phyloP scores from a whole-genome alignment of 2,113 vertebrate genomes.

The Nicator chloris region DNA sequence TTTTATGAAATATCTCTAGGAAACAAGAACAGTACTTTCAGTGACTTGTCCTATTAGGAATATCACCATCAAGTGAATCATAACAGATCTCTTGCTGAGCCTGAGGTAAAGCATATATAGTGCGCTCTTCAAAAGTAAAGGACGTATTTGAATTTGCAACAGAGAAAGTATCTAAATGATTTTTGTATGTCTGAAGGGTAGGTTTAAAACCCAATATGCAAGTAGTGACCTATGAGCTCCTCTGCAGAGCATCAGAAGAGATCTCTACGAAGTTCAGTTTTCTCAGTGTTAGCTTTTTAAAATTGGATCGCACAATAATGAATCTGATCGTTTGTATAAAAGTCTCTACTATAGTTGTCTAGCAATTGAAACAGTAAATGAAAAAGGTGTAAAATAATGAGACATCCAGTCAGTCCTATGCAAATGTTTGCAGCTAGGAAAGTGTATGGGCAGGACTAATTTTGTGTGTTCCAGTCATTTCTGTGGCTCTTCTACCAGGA shows the following conservation, averaged over 20 bases:
- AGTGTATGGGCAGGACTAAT: not conserved
- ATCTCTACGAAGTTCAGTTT: not conserved
- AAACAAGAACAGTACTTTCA: not conserved
- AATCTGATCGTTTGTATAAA: not conserved
- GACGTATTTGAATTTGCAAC: not conserved
- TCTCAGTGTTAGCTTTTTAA: not conserved
- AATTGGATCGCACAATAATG: not conserved
- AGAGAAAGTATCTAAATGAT: not conserved
- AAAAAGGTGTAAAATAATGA: not conserved
- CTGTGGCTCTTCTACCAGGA: not conserved
- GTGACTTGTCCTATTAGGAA: not conserved
- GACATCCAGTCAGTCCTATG: not conserved
- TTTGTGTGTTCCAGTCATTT: not conserved
- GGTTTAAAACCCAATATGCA: not conserved
- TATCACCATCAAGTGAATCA: not conserved
- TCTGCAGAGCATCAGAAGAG: not conserved
- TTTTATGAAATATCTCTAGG: not conserved
- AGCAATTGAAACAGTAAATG: not conserved
- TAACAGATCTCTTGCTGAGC: not conserved
- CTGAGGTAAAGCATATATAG: not conserved
- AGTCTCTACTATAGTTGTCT: not conserved
- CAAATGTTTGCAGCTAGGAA: not conserved
- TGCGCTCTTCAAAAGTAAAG: not conserved
- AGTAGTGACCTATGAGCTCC: not conserved
- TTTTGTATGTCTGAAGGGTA: not conserved